Conservation (phyloP, 2,797 vertebrate genomes). For the Taeniopygia guttata region DNA sequence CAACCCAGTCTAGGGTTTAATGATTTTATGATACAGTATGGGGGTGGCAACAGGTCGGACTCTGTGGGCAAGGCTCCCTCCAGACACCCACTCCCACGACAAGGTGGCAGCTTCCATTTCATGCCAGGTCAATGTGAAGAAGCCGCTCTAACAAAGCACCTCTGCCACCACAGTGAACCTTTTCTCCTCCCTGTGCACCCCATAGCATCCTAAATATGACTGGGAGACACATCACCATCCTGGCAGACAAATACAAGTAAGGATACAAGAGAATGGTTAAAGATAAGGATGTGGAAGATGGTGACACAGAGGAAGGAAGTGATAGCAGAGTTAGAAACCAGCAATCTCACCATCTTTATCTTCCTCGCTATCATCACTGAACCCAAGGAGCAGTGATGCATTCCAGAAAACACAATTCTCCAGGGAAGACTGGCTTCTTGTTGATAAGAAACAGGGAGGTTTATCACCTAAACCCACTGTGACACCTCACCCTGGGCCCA, state of each 20-base stretch:
- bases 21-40: neutral
- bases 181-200: neutral
- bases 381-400: neutral
- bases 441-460: neutral
- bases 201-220: neutral
- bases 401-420: slow-evolving; percentile 12
- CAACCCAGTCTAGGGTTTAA: neutral
- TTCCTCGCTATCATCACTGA: neutral
- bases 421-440: neutral
- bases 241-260: neutral
- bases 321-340: neutral
- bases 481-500: neutral
- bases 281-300: neutral
- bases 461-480: slow-evolving; percentile 4
- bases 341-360: neutral
- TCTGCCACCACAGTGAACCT: accelerated
- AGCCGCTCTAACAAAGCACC: neutral
- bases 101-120: neutral
- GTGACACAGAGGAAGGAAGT: neutral
- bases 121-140: accelerated
- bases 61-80: neutral
- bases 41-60: neutral
- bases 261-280: neutral
- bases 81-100: neutral
- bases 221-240: neutral